These are phyloP conservation scores for Cyrtodaria siliqua DNA, from an alignment of 2,888 invertebrate genomes.

Conservation along the genomic window DNA sequence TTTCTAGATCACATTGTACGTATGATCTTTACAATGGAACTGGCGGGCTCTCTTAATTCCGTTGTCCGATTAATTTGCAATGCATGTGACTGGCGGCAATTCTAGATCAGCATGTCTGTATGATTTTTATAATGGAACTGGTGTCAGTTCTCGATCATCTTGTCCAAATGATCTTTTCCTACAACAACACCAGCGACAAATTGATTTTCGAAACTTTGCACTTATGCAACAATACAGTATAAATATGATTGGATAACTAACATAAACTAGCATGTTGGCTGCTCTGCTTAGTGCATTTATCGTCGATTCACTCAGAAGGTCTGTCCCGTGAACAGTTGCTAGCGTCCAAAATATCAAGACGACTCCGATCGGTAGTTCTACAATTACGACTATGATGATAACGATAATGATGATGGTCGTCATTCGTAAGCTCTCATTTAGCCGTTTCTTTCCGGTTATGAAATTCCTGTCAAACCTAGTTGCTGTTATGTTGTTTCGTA, in stretches of 20 bases:
- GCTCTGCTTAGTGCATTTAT: slow-evolving; percentile 85
- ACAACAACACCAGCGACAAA: background rate
- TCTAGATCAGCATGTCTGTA: too few species aligned
- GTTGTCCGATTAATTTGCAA: too few species aligned
- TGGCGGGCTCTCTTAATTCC: too few species aligned
- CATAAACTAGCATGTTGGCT: slow-evolving; percentile 95
- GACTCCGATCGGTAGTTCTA: slow-evolving; percentile 85
- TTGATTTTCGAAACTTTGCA: slow-evolving; percentile 90
- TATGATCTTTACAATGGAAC: too few species aligned
- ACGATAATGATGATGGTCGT: slow-evolving; percentile 85
- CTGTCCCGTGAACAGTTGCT: slow-evolving; percentile 68
- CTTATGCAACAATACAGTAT: slow-evolving; percentile 98
- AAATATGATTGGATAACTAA: slow-evolving; percentile 96
- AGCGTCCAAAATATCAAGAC: slow-evolving; percentile 91
- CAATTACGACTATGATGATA: slow-evolving; percentile 85
- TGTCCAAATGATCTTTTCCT: too few species aligned
- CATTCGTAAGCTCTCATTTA: slow-evolving; percentile 74
- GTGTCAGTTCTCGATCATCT: too few species aligned
- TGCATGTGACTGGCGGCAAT: too few species aligned
- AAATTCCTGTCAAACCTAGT: slow-evolving; percentile 86
- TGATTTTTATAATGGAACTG: too few species aligned
- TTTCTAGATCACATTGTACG: too few species aligned
- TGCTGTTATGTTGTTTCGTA: slow-evolving; percentile 91
- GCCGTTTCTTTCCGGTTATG: slow-evolving; percentile 44
- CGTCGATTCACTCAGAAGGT: slow-evolving; percentile 53